These are phyloP conservation scores for Atherinosoma microstoma DNA, from an alignment of 2,797 vertebrate species.

Conservation along the genomic window DNA sequence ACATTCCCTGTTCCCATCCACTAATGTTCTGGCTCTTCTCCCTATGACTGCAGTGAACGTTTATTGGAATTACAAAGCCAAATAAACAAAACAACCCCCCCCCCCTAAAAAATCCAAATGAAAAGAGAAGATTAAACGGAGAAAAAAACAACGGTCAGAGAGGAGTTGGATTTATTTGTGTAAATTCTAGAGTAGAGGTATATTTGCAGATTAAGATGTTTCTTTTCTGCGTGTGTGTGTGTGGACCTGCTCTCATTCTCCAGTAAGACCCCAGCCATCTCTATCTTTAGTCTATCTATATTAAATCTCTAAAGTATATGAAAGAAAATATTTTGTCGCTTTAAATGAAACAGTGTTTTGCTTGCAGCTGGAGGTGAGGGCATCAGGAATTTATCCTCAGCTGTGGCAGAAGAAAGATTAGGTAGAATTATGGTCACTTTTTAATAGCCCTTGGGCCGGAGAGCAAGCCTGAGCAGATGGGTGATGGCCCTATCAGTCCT, in stretches of 20 bases:
- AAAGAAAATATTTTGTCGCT: conserved; percentile 39
- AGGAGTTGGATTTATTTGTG: neutral
- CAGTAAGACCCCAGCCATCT: conserved; percentile 3
- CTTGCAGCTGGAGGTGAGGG: conserved; percentile 50
- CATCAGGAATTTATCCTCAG: conserved; percentile 60
- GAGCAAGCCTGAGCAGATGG: conserved; percentile 48
- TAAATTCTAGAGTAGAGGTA: neutral
- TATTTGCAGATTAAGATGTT: no score
- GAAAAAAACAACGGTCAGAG: neutral
- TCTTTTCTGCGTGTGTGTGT: neutral
- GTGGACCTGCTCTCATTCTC: conserved; percentile 7
- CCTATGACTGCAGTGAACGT: conserved; percentile 16
- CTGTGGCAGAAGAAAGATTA: conserved; percentile 75
- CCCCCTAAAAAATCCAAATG: neutral
- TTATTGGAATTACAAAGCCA: conserved; percentile 13
- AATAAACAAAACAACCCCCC: neutral
- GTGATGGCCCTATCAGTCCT: conserved; percentile 44
- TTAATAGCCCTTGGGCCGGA: conserved; percentile 54
- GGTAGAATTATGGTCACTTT: conserved; percentile 67
- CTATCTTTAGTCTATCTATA: conserved; percentile 27
- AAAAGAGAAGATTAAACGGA: conserved; percentile 14
- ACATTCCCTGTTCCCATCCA: conserved; percentile 7
- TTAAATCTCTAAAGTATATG: conserved; percentile 32
- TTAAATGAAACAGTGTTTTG: conserved; percentile 59
- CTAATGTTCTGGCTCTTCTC: conserved; percentile 9